Evolutionary conservation across 2,888 invertebrate species (phyloP).

Genomic region (Acleris cristana): DNA sequence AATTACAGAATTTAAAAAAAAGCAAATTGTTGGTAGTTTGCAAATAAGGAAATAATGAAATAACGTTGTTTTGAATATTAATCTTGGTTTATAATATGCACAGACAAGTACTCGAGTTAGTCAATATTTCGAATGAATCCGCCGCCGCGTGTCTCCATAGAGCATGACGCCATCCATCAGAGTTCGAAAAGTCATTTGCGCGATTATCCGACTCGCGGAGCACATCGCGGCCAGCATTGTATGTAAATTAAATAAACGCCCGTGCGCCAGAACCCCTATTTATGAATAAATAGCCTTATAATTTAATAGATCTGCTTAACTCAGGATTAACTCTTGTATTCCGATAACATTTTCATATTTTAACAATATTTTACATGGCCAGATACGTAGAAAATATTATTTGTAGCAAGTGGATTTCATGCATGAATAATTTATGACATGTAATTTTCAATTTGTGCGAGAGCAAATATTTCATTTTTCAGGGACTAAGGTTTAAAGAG

Average conservation of each 20-base stretch:
- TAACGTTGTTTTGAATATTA: too few relatives aligned
- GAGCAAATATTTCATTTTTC: too few relatives aligned
- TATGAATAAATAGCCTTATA: conserved; percentile 46
- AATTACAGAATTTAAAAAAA: too few relatives aligned
- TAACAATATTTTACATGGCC: not conserved
- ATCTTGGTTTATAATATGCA: too few relatives aligned
- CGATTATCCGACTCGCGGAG: conserved; percentile 77
- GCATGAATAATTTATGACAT: too few relatives aligned
- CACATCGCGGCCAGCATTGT: conserved; percentile 67
- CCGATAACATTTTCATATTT: conserved; percentile 4
- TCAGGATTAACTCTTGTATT: conserved; percentile 9
- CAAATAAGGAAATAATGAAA: too few relatives aligned
- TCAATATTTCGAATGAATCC: not conserved
- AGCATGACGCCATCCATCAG: conserved; percentile 58
- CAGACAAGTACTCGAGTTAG: too few relatives aligned
- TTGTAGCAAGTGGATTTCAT: too few relatives aligned
- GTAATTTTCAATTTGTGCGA: too few relatives aligned
- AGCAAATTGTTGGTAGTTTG: too few relatives aligned
- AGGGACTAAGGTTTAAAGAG: too few relatives aligned
- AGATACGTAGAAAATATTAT: not conserved
- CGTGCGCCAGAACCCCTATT: conserved; percentile 60
- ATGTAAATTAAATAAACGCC: conserved; percentile 76
- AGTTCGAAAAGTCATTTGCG: conserved; percentile 77
- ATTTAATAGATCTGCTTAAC: conserved; percentile 27
- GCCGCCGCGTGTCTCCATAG: not conserved